Evolutionary conservation across 2,113 vertebrate genomes (phyloP).

Genomic region (Dendropsophus ebraccatus): DNA sequence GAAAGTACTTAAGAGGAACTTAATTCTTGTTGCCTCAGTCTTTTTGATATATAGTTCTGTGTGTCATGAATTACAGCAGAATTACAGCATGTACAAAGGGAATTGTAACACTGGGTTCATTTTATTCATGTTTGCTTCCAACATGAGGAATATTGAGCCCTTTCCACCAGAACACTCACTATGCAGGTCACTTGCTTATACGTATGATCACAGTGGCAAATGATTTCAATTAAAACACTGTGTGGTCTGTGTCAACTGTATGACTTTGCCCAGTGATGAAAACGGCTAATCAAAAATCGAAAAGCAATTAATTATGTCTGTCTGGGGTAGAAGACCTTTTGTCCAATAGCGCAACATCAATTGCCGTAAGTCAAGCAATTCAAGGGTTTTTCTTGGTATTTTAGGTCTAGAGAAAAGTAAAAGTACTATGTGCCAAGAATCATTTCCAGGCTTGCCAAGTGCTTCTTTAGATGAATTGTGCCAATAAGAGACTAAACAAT

Average conservation of each 20-base stretch:
- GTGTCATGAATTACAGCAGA: slow-evolving; percentile 34
- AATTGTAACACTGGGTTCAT: slow-evolving; percentile 37
- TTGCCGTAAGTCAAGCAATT: slow-evolving; percentile 68
- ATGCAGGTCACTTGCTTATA: slow-evolving; percentile 40
- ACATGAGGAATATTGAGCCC: slow-evolving; percentile 23
- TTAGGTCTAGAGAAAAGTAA: slow-evolving; percentile 75
- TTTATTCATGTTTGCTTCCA: slow-evolving; percentile 46
- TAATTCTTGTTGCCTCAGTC: slow-evolving; percentile 44
- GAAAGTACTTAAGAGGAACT: slow-evolving; percentile 40
- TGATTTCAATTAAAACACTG: slow-evolving; percentile 67
- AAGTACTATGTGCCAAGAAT: slow-evolving; percentile 74
- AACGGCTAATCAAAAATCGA: slow-evolving; percentile 67
- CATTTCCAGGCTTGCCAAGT: slow-evolving; percentile 71
- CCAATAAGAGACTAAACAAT: slow-evolving; percentile 77
- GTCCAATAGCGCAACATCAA: slow-evolving; percentile 60
- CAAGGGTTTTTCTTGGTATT: slow-evolving; percentile 75
- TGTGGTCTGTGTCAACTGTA: slow-evolving; percentile 62
- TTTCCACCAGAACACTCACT: slow-evolving; percentile 51
- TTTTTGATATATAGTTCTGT: slow-evolving; percentile 43
- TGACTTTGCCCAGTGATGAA: slow-evolving; percentile 63
- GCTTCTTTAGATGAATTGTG: slow-evolving; percentile 72
- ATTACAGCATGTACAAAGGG: slow-evolving; percentile 43
- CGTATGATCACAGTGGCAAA: slow-evolving; percentile 61
- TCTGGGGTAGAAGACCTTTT: slow-evolving; percentile 67
- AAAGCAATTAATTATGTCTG: slow-evolving; percentile 69